Evolutionary conservation across 2,113 vertebrate genomes (phyloP).

Genomic region (Chionodraco myersi): DNA sequence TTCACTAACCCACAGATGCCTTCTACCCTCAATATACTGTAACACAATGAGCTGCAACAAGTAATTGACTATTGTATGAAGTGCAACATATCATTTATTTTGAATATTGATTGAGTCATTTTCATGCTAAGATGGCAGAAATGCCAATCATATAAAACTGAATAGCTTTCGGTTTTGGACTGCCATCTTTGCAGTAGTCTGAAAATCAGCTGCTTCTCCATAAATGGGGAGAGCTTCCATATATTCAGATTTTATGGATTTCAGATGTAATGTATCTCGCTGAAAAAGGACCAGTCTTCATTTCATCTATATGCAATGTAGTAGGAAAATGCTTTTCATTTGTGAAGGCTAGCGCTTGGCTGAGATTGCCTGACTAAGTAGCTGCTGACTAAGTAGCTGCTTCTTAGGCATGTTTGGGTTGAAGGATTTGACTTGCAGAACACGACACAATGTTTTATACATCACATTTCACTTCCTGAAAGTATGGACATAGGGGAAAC

Average conservation of each 20-base stretch:
- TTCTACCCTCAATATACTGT: no score
- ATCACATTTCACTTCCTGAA: slow-evolving; percentile 21
- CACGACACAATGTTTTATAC: background rate
- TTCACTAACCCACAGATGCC: no score
- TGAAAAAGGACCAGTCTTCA: background rate
- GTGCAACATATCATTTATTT: no score
- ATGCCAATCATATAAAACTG: no score
- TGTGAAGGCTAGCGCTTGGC: background rate
- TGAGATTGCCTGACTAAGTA: background rate
- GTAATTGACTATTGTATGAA: no score
- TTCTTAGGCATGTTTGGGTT: slow-evolving; percentile 19
- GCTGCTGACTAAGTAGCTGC: background rate
- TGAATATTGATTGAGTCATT: no score
- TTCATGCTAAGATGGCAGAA: no score
- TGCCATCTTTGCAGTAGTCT: background rate
- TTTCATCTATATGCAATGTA: background rate
- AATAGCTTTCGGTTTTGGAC: no score
- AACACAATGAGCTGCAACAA: no score
- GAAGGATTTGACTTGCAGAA: slow-evolving; percentile 21
- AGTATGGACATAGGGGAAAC: background rate
- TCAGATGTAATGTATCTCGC: background rate
- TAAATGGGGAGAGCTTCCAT: background rate
- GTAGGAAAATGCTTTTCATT: background rate
- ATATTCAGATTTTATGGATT: background rate
- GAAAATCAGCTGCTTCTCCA: background rate